A percentile compares a stretch with the other conserved stretches of the same genome.
phyloP scores from a whole-genome alignment of 2,113 vertebrate species.

The Phainopepla nitens region DNA sequence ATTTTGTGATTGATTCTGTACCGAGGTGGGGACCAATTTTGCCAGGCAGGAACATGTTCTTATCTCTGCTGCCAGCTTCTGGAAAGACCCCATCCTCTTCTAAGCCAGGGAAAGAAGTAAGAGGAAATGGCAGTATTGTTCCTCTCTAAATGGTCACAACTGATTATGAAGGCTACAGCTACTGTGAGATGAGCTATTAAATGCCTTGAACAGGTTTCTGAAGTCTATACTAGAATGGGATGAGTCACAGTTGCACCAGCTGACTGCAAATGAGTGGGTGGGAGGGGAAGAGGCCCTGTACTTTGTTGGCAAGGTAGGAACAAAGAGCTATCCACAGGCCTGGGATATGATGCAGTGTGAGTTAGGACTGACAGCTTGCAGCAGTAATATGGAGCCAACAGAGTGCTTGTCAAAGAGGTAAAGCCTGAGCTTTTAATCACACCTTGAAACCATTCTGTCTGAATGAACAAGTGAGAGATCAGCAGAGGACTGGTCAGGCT shows the following conservation, averaged over 20 bases:
- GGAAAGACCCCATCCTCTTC: neutral
- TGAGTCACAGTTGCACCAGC: slow-evolving; percentile 37
- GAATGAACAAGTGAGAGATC: neutral
- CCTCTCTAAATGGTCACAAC: neutral
- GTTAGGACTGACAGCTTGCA: neutral
- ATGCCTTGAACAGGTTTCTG: slow-evolving; percentile 7
- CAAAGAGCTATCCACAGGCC: neutral
- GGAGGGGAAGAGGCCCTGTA: neutral
- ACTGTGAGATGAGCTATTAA: neutral
- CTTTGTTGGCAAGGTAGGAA: neutral
- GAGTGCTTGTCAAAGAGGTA: neutral
- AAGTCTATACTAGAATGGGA: neutral
- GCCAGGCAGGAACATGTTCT: neutral
- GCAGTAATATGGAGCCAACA: neutral
- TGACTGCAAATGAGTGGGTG: slow-evolving; percentile 30
- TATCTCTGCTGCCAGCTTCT: neutral
- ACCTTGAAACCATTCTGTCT: neutral
- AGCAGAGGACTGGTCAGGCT: neutral
- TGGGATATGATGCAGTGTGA: neutral
- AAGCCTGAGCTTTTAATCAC: neutral
- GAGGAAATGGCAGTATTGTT: neutral
- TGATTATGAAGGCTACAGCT: neutral
- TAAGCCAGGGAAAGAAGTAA: neutral
- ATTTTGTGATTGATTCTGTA: neutral
- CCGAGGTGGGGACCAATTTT: neutral